Evolutionary conservation across 2,113 vertebrate species (phyloP).

Genomic region (Tonatia bakeri): DNA sequence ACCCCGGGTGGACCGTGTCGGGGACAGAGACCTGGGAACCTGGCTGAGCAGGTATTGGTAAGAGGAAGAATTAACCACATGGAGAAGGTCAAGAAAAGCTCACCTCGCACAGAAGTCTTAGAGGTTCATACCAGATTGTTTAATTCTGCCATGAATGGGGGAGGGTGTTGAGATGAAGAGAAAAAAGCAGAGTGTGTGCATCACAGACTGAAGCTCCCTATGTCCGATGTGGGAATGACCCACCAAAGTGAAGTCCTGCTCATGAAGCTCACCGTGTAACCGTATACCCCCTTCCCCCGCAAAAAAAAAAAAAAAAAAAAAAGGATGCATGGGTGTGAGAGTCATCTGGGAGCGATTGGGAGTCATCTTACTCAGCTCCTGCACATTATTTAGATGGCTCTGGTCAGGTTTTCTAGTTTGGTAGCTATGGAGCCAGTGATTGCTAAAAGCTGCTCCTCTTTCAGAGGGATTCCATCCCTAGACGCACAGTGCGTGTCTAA

Average conservation of each 20-base stretch:
- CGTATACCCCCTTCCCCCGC: too few species aligned
- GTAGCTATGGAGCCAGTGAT: too few species aligned
- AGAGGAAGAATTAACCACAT: not conserved
- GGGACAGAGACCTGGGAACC: slow-evolving; percentile 47
- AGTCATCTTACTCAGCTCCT: not conserved
- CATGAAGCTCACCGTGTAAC: not conserved
- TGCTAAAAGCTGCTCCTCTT: too few species aligned
- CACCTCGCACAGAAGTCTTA: not conserved
- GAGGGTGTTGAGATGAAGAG: not conserved
- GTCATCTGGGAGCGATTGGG: not conserved
- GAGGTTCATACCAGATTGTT: not conserved
- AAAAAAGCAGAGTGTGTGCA: not conserved
- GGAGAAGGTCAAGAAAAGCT: slow-evolving; percentile 24
- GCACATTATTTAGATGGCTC: not conserved
- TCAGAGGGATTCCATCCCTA: not conserved
- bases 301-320: too few species aligned
- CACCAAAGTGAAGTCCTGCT: accelerated
- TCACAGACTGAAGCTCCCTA: not conserved
- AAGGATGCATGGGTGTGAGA: not conserved
- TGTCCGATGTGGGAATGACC: not conserved
- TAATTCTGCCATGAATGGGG: not conserved
- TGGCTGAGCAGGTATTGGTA: not conserved
- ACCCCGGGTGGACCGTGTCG: not conserved
- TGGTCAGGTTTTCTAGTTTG: not conserved
- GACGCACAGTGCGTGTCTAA: not conserved